Conservation (phyloP, 2,797 vertebrate species). For the Prunella strophiata region DNA sequence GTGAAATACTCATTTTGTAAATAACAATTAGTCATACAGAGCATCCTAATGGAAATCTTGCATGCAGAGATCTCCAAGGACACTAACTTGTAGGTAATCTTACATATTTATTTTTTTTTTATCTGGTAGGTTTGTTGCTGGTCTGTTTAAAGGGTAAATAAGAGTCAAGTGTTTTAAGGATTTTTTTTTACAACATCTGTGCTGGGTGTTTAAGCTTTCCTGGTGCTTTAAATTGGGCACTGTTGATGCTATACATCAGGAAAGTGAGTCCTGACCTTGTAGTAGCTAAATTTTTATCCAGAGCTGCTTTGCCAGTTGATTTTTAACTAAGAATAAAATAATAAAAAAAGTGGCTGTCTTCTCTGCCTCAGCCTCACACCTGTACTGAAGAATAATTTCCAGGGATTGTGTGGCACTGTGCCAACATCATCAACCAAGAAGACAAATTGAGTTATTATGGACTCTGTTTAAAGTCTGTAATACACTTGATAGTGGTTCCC, state of each 20-base stretch:
- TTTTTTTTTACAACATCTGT: slow-evolving; percentile 18
- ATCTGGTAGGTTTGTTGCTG: not conserved
- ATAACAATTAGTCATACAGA: not conserved
- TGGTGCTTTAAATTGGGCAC: slow-evolving; percentile 48
- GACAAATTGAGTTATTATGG: slow-evolving; percentile 4
- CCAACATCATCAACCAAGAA: slow-evolving; percentile 3
- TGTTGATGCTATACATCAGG: slow-evolving; percentile 41
- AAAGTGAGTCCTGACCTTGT: slow-evolving; percentile 41
- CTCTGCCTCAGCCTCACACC: not conserved
- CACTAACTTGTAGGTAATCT: not conserved
- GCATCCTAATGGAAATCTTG: not conserved
- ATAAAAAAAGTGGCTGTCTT: not conserved
- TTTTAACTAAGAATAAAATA: slow-evolving; percentile 22
- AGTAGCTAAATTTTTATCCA: slow-evolving; percentile 44
- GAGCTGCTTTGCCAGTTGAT: not conserved
- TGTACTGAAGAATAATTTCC: slow-evolving; percentile 13
- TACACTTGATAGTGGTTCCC: not conserved
- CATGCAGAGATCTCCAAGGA: not conserved
- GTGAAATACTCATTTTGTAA: not conserved
- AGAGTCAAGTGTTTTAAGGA: slow-evolving; percentile 40
- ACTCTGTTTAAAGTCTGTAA: not conserved
- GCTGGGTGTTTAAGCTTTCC: slow-evolving; percentile 49
- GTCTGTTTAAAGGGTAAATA: slow-evolving; percentile 3
- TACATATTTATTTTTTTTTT: not conserved
- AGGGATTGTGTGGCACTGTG: not conserved